Percentiles rank a stretch among this genome's conserved stretches.
phyloP scores from a whole-genome alignment of 2,888 invertebrate species.

The Synanthedon vespiformis region DNA sequence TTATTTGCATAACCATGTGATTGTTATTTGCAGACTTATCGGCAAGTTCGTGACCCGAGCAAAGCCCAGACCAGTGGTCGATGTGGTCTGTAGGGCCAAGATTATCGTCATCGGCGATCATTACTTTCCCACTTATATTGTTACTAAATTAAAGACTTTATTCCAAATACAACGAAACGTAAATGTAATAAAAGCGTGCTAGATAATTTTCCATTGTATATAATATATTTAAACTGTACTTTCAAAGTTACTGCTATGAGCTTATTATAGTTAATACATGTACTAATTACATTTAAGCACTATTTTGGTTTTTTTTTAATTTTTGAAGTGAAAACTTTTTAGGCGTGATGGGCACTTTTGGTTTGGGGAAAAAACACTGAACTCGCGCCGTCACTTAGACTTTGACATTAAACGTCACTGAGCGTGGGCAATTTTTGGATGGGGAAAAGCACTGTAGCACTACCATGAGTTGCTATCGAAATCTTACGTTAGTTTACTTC shows the following conservation, averaged over 20 bases:
- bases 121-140: neutral
- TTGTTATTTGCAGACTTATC: slow-evolving; percentile 28
- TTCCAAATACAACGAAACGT: neutral
- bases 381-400: too few relatives aligned
- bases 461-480: too few relatives aligned
- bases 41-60: slow-evolving; percentile 47
- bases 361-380: too few relatives aligned
- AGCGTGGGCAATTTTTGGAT: too few relatives aligned
- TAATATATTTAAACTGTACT: neutral
- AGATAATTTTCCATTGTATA: neutral
- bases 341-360: too few relatives aligned
- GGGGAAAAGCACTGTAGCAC: too few relatives aligned
- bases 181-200: neutral
- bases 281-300: too few relatives aligned
- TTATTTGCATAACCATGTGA: neutral
- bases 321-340: too few relatives aligned
- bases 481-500: too few relatives aligned
- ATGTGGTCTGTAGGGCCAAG: slow-evolving; percentile 32
- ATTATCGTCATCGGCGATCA: neutral
- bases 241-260: neutral
- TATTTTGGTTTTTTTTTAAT: too few relatives aligned
- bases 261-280: neutral
- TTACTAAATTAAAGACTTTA: neutral
- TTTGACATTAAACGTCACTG: too few relatives aligned
- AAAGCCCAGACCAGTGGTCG: slow-evolving; percentile 32